Base-by-base conservation (phyloP, 92 coral and sea anemone genomes). In the Anthopleura xanthogrammica region DNA sequence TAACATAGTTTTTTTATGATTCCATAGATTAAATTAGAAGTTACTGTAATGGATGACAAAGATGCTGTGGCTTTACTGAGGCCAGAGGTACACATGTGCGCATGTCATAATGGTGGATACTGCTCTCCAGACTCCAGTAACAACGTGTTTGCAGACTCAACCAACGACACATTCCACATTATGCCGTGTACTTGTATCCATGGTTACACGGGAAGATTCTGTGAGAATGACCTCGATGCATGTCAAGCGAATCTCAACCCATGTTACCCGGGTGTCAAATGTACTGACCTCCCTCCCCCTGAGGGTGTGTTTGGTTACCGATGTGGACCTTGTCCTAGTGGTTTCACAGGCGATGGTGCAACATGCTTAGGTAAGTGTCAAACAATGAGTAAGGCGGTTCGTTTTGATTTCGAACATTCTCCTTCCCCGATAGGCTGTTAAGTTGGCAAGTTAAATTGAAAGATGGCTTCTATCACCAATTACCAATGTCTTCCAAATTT, bases 301-400 rank as follows among this genome's bases (percentile, higher is more conserved):
- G 84, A 84, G 42, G 56, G 75, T 79, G 54, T 62, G 42, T 79
- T 84, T 60, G 87, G 89, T 16, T 93, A 79, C 56, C 81, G 72
- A 75, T 93, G 97, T 80, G 97, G 92, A 16, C 90, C 94, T 77
- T 93, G 97, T 52, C 97, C 97, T 16, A 29, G 52, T 10, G 95
- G 95, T 12, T 91, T 84, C 70, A 83, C 83, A 24, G 95, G 95
- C 24, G 88, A 93, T 64, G 97, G 97, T 14, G 70, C 80, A 16
- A 77, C 60, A 12, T 93, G 97, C 66, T 64, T 62, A 79, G 97
- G 97, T 93, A 48, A 40, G 88, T 73, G 5, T 9, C n/a, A 9
- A 46, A 46, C 50, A 9, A 46, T 46, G 50, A 46, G 9, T 46
- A 29, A 29, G 36, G 36, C 36, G 36, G 36, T 29, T 29, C 36